These are phyloP conservation scores for Sciurus niger DNA, from an alignment of 2,113 vertebrate species.

Conservation along the genomic window DNA sequence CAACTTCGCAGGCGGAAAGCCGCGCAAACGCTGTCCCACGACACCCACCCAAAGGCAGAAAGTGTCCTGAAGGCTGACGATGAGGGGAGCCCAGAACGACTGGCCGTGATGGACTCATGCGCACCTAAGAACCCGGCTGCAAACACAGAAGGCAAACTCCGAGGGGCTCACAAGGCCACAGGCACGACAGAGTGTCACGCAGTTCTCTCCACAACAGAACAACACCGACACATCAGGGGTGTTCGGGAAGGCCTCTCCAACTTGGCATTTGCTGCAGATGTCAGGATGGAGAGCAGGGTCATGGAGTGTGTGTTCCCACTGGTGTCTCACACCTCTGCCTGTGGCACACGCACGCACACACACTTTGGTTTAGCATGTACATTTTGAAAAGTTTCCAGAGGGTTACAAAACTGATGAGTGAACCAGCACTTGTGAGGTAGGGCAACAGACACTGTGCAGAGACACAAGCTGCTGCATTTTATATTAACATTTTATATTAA, in stretches of 20 bases:
- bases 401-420: not conserved
- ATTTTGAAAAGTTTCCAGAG: not conserved
- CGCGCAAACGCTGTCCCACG: not conserved
- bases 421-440: not conserved
- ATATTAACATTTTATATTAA: too few relatives aligned
- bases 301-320: rapidly evolving
- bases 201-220: not conserved
- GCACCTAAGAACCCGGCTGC: not conserved
- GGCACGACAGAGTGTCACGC: too few relatives aligned
- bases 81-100: not conserved
- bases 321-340: rapidly evolving
- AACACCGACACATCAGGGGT: too few relatives aligned
- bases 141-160: not conserved
- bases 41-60: too few relatives aligned
- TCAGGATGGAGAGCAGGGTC: not conserved
- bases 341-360: not conserved
- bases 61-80: not conserved
- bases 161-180: too few relatives aligned
- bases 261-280: not conserved
- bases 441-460: not conserved
- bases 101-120: not conserved
- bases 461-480: not conserved
- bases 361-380: not conserved
- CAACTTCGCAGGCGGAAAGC: too few relatives aligned
- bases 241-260: not conserved